Evolutionary conservation across 1,140 invertebrate species (phyloP), one percentile per base, ranked within the genome.

Genomic region (Ephestia elutella): DNA sequence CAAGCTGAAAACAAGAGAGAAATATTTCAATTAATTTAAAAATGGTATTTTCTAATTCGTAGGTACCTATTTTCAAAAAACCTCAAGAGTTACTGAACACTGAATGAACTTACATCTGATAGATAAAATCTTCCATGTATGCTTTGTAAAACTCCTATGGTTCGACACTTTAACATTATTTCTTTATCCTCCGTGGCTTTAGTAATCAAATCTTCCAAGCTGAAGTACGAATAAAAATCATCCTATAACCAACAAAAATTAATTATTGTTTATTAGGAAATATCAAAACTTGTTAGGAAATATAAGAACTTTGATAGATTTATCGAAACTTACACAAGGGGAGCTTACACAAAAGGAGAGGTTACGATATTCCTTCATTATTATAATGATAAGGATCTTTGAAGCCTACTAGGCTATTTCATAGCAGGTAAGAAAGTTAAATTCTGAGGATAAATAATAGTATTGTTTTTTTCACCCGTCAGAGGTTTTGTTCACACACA

Each of bases 61-160:
- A n/a, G n/a, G n/a, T n/a, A n/a, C n/a, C n/a, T n/a, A n/a, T n/a
- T n/a, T n/a, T n/a, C n/a, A n/a, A n/a, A n/a, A n/a, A n/a, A n/a
- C n/a, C n/a, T n/a, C n/a, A n/a, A n/a, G n/a, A n/a, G n/a, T n/a
- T n/a, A n/a, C n/a, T n/a, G n/a, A n/a, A n/a, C n/a, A n/a, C n/a
- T n/a, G n/a, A n/a, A n/a, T n/a, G n/a, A n/a, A 75, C 75, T 79
- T 61, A 82, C 83, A 57, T 80, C 70, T 30, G 62, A 70, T 32
- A 86, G 59, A 63, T 59, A 80, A 63, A 74, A 86, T 48, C 62
- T 50, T 3, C 83, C 83, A 70, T 71, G 49, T 49, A 67, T 20
- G 60, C 76, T 84, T 56, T 78, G 66, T 15, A 86, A 51, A 55
- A 84, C 65, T 32, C 81, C 83, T 57, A 86, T 58, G 2, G 81